Conservation (phyloP, 1,140 invertebrate genomes). For the Hypothenemus hampei region DNA sequence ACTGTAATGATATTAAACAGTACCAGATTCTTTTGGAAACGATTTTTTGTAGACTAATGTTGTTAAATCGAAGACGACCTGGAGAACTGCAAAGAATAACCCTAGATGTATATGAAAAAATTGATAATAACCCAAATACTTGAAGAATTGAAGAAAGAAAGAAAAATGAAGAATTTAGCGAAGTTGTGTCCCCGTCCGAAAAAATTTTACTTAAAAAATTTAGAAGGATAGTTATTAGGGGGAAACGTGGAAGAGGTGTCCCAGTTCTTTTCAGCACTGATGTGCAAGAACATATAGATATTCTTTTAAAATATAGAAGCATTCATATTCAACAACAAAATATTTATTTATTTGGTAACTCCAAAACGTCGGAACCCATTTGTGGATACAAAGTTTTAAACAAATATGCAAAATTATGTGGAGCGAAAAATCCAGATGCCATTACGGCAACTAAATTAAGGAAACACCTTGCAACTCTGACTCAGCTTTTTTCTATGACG, state of each 20-base stretch:
- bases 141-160: too few species aligned
- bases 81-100: conserved; percentile 28
- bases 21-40: too few species aligned
- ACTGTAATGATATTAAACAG: too few species aligned
- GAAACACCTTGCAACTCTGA: too few species aligned
- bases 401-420: too few species aligned
- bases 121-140: conserved; percentile 10
- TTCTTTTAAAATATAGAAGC: conserved; percentile 12
- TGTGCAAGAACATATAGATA: conserved; percentile 12
- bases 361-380: background rate
- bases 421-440: too few species aligned
- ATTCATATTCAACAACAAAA: conserved; percentile 16
- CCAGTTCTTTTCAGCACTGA: too few species aligned
- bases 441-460: too few species aligned
- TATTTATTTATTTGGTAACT: conserved; percentile 22
- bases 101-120: conserved; percentile 14
- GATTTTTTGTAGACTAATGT: conserved; percentile 19
- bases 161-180: conserved; percentile 23
- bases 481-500: too few species aligned
- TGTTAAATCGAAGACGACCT: conserved; percentile 21
- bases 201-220: conserved; percentile 12
- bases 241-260: too few species aligned
- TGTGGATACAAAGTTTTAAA: conserved; percentile 17
- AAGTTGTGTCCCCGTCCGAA: conserved; percentile 13
- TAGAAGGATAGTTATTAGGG: too few species aligned